These are phyloP conservation scores for Pitta sordida DNA, from an alignment of 2,113 vertebrate species.

Conservation along the genomic window DNA sequence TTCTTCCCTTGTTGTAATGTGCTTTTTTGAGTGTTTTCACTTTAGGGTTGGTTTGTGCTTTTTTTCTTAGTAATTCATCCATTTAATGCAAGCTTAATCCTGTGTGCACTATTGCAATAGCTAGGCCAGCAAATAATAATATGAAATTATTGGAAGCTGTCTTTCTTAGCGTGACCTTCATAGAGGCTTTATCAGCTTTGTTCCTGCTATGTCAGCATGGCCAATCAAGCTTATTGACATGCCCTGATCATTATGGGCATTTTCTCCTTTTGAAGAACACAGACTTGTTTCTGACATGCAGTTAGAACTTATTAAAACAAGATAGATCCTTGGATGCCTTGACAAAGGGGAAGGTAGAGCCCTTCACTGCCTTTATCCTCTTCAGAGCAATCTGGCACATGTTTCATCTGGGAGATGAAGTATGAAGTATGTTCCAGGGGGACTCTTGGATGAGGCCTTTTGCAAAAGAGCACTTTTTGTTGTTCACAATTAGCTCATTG, in stretches of 20 bases:
- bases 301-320: not conserved
- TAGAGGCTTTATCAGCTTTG: not conserved
- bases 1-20: not conserved
- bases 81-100: not conserved
- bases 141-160: not conserved
- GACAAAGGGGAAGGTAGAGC: not conserved
- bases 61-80: not conserved
- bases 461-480: not conserved
- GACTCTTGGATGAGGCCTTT: not conserved
- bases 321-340: not conserved
- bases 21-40: not conserved
- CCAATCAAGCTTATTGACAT: not conserved
- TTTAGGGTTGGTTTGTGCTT: not conserved
- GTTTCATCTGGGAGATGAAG: not conserved
- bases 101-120: not conserved
- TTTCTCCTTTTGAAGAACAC: not conserved
- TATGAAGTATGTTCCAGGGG: not conserved
- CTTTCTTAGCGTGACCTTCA: not conserved
- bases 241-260: not conserved
- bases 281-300: not conserved
- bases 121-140: not conserved
- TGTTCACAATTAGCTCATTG: not conserved
- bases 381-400: not conserved
- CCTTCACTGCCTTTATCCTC: not conserved
- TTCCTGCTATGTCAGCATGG: not conserved